phyloP scores from a whole-genome alignment of 2,888 invertebrate species.

The Melinaea menophilus region DNA sequence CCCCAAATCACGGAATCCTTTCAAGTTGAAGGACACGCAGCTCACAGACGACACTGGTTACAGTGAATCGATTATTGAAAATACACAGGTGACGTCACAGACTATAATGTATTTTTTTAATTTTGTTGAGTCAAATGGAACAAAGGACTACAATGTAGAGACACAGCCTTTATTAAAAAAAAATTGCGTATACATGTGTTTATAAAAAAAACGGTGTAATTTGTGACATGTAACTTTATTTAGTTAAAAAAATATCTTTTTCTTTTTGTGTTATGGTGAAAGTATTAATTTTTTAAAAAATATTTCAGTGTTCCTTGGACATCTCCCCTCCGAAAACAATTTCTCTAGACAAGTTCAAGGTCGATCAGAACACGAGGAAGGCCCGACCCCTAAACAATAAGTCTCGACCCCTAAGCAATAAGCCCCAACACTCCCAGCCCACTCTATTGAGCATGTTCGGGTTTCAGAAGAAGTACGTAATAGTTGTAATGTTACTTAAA shows the following conservation, averaged over 20 bases:
- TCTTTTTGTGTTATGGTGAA: neutral
- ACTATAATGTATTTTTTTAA: neutral
- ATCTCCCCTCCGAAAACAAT: conserved; percentile 27
- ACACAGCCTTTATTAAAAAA: too few relatives aligned
- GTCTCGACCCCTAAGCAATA: conserved; percentile 30
- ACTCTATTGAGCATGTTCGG: conserved; percentile 82
- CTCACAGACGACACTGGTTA: conserved; percentile 34
- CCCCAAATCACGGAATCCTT: conserved; percentile 43
- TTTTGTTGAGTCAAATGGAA: neutral
- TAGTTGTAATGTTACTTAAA: neutral
- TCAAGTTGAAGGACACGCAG: conserved; percentile 39
- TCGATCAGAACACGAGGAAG: conserved; percentile 20
- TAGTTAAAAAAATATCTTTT: neutral
- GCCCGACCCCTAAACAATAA: conserved; percentile 40
- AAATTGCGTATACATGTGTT: too few relatives aligned
- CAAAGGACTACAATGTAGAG: too few relatives aligned
- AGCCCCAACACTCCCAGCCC: conserved; percentile 71
- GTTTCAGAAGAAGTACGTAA: conserved; percentile 79
- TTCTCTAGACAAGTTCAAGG: conserved; percentile 17
- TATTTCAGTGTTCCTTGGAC: neutral
- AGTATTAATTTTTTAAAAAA: neutral
- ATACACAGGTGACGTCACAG: conserved; percentile 39
- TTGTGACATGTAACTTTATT: neutral
- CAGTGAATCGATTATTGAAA: conserved; percentile 58
- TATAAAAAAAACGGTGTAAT: too few relatives aligned